Evolutionary conservation across 1,140 invertebrate genomes (phyloP).

Genomic region (Microplitis demolitor): DNA sequence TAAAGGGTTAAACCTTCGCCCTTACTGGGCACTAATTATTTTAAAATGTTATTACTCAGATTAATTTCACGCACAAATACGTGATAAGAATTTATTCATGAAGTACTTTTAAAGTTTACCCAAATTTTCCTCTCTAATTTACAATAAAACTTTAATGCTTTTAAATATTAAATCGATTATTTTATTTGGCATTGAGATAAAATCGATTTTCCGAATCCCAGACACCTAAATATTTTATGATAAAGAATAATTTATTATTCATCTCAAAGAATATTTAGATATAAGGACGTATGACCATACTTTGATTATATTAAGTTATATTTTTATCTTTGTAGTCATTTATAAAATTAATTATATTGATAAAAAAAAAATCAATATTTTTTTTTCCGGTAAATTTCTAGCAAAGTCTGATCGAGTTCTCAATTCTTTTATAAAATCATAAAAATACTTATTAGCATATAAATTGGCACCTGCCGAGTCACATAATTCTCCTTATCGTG

Average conservation of each 20-base stretch:
- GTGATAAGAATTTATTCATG: not conserved
- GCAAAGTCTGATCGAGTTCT: not conserved
- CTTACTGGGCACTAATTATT: constrained; percentile 54
- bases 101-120: not conserved
- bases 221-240: too few species aligned
- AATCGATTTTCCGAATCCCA: too few species aligned
- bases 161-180: too few species aligned
- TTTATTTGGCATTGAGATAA: too few species aligned
- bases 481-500: constrained; percentile 31
- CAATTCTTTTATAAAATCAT: constrained; percentile 8
- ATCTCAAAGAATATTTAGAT: too few species aligned
- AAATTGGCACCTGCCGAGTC: constrained; percentile 26
- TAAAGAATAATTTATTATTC: too few species aligned
- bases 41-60: constrained; percentile 21
- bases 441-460: constrained; percentile 30
- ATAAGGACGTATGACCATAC: too few species aligned
- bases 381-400: not conserved
- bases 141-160: too few species aligned
- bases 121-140: too few species aligned
- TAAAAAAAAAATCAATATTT: not conserved
- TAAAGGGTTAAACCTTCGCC: constrained; percentile 41
- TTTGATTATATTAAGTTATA: too few species aligned
- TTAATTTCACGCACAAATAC: not conserved
- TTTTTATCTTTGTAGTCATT: not conserved
- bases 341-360: not conserved